These are phyloP conservation scores for Brachionus sp. DNA, from an alignment of 1,140 invertebrate genomes.

Conservation along the genomic window DNA sequence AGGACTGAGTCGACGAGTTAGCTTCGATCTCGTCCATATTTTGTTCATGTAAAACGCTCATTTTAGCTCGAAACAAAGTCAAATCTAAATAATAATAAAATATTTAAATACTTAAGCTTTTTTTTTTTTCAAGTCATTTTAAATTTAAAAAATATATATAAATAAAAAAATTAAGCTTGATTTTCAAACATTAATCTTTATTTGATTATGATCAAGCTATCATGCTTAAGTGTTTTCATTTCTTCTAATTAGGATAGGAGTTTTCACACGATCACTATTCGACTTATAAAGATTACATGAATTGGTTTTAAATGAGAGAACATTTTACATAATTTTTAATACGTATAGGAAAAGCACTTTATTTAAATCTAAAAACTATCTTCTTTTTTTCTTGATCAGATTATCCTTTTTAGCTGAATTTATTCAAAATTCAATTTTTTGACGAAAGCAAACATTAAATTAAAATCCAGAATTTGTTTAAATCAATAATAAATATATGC, in stretches of 20 bases:
- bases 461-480: too few relatives aligned
- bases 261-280: neutral
- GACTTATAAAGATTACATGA: neutral
- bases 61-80: neutral
- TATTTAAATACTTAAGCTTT: neutral
- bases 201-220: slow-evolving; percentile 34
- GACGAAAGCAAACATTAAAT: too few relatives aligned
- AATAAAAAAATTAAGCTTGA: slow-evolving; percentile 8
- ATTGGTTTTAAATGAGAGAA: neutral
- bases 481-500: too few relatives aligned
- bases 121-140: neutral
- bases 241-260: neutral
- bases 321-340: neutral
- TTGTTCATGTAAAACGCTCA: neutral
- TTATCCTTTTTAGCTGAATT: neutral
- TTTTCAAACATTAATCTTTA: slow-evolving; percentile 16
- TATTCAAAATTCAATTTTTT: neutral
- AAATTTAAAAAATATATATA: neutral
- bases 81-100: too few relatives aligned
- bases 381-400: neutral
- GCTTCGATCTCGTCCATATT: too few relatives aligned
- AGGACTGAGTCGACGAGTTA: too few relatives aligned
- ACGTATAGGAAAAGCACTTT: neutral
- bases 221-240: neutral
- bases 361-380: neutral